These are phyloP conservation scores for Mus pahari DNA, from an alignment of 2,113 vertebrate genomes.

Conservation along the genomic window DNA sequence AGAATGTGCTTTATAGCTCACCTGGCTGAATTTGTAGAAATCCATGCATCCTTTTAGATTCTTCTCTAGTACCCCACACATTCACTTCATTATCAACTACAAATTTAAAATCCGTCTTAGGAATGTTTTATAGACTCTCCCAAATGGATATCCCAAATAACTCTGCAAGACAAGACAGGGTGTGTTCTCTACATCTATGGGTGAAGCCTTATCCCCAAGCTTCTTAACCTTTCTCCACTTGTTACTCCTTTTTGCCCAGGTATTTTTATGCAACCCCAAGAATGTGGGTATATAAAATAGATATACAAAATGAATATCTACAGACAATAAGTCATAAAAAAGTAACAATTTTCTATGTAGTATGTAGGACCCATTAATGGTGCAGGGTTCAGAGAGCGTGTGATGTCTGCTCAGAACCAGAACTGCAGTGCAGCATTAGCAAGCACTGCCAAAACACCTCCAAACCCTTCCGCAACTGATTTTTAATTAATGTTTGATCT, in stretches of 20 bases:
- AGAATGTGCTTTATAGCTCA: background rate
- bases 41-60: background rate
- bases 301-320: background rate
- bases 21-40: background rate
- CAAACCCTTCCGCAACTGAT: background rate
- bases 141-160: slow-evolving; percentile 22
- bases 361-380: background rate
- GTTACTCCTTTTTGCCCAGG: background rate
- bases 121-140: background rate
- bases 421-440: background rate
- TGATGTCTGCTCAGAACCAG: background rate
- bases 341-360: background rate
- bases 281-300: background rate
- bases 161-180: background rate
- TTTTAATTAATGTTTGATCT: background rate
- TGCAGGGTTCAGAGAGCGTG: no score
- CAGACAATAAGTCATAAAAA: background rate
- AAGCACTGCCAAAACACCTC: background rate
- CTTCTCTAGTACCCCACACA: background rate
- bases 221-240: background rate
- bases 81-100: background rate
- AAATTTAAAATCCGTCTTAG: background rate
- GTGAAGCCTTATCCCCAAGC: background rate
- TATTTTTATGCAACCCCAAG: background rate
- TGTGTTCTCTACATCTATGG: background rate